phyloP scores from a whole-genome alignment of 2,113 vertebrate genomes.

The Pelmatolapia mariae region DNA sequence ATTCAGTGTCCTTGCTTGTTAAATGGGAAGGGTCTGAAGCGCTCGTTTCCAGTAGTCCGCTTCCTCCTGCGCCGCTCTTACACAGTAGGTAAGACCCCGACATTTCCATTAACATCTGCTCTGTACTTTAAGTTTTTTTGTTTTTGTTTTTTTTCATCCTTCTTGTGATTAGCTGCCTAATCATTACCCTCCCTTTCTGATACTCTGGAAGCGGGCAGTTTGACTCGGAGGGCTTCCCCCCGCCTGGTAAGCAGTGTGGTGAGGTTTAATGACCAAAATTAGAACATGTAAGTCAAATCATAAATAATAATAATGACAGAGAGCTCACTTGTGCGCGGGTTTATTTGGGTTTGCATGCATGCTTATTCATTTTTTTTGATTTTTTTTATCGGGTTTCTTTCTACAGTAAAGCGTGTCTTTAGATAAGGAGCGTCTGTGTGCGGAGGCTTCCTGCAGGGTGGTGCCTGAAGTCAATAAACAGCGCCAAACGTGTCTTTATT shows the following conservation, averaged over 20 bases:
- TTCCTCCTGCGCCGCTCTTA: constrained; percentile 14
- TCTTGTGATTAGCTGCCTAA: not conserved
- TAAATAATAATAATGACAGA: not conserved
- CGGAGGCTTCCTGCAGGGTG: constrained; percentile 20
- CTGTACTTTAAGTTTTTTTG: not conserved
- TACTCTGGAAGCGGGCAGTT: not conserved
- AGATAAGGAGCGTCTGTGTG: not conserved
- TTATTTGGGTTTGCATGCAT: not conserved
- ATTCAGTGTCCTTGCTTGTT: constrained; percentile 54
- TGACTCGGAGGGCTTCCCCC: not conserved
- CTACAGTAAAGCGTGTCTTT: not conserved
- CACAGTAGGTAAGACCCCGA: constrained; percentile 35
- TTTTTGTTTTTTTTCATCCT: not conserved
- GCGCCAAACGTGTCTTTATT: constrained; percentile 19
- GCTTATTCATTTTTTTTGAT: not conserved
- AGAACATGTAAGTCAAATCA: not conserved
- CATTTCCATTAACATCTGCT: not conserved
- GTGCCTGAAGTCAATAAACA: constrained; percentile 1
- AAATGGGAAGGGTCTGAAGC: constrained; percentile 59
- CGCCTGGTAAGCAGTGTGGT: not conserved
- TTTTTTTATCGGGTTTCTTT: not conserved
- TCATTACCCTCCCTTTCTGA: not conserved
- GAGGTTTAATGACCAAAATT: not conserved
- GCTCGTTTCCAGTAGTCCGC: constrained; percentile 29
- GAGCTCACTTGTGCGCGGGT: accelerated